phyloP scores from a whole-genome alignment of 2,113 vertebrate species.

The Percopsis transmontana region DNA sequence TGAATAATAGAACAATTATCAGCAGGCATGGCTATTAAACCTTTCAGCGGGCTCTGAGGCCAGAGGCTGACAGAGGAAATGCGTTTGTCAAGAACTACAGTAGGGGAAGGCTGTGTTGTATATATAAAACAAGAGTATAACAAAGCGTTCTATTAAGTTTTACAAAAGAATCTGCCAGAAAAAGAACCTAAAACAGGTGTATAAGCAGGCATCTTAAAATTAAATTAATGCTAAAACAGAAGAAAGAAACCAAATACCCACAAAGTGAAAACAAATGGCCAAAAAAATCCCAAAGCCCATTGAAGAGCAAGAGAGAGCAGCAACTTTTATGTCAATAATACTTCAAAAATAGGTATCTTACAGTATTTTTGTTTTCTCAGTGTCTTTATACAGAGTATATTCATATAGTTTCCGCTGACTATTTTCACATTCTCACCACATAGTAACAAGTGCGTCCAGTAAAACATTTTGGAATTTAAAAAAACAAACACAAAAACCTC shows the following conservation, averaged over 20 bases:
- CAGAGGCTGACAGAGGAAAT: constrained; percentile 34
- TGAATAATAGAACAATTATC: constrained; percentile 65
- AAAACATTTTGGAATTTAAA: constrained; percentile 63
- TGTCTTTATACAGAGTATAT: constrained; percentile 82
- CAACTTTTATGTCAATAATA: constrained; percentile 71
- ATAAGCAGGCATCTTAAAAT: constrained; percentile 48
- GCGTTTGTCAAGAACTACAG: constrained; percentile 43
- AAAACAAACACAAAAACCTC: constrained; percentile 58
- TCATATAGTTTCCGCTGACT: constrained; percentile 80
- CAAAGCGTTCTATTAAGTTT: constrained; percentile 36
- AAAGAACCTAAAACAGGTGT: constrained; percentile 17
- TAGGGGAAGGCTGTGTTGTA: constrained; percentile 43
- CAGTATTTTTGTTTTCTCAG: constrained; percentile 76
- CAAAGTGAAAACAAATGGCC: constrained; percentile 60
- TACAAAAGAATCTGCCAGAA: constrained; percentile 26
- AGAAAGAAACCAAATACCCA: constrained; percentile 32
- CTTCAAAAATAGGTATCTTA: constrained; percentile 82
- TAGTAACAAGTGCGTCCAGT: constrained; percentile 78
- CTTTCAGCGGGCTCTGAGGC: constrained; percentile 44
- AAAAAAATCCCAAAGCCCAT: constrained; percentile 51
- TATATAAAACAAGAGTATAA: constrained; percentile 52
- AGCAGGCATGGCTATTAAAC: constrained; percentile 71
- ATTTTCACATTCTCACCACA: constrained; percentile 83
- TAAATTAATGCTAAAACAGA: constrained; percentile 35
- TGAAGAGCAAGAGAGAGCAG: constrained; percentile 68